These are phyloP conservation scores for Rhagium mordax DNA, from an alignment of 2,888 invertebrate species.

Conservation along the genomic window DNA sequence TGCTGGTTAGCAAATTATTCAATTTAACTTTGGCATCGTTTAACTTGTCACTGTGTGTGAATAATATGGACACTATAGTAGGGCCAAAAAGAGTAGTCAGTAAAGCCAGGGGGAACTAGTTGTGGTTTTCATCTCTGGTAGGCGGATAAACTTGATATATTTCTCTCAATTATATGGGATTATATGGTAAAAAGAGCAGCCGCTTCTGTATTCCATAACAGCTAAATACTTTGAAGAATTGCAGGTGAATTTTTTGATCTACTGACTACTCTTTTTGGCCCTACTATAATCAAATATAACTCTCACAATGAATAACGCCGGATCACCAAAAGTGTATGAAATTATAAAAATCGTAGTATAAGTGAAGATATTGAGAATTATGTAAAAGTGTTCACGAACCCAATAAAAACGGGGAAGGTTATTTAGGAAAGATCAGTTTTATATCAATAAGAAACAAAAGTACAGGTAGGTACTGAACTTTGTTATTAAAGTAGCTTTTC, in stretches of 20 bases:
- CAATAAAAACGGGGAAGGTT: slow-evolving; percentile 36
- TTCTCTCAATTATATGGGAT: too few species aligned
- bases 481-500: slow-evolving; percentile 30
- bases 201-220: too few species aligned
- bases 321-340: not conserved
- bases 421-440: slow-evolving; percentile 29
- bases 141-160: too few species aligned
- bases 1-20: not conserved
- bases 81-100: too few species aligned
- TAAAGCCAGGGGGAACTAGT: too few species aligned
- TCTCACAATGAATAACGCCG: not conserved
- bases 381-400: slow-evolving; percentile 3
- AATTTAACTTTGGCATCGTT: not conserved
- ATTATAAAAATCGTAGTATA: slow-evolving; percentile 15
- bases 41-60: not conserved
- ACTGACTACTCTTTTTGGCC: too few species aligned
- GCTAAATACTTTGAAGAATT: too few species aligned
- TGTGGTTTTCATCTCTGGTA: too few species aligned
- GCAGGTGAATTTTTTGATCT: too few species aligned
- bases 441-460: slow-evolving; percentile 21
- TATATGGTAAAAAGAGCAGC: too few species aligned
- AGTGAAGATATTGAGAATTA: slow-evolving; percentile 20
- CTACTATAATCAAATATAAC: too few species aligned
- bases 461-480: slow-evolving; percentile 19
- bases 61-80: too few species aligned